Base-by-base conservation (phyloP, 2,113 vertebrate genomes). In the Pteronura brasiliensis region DNA sequence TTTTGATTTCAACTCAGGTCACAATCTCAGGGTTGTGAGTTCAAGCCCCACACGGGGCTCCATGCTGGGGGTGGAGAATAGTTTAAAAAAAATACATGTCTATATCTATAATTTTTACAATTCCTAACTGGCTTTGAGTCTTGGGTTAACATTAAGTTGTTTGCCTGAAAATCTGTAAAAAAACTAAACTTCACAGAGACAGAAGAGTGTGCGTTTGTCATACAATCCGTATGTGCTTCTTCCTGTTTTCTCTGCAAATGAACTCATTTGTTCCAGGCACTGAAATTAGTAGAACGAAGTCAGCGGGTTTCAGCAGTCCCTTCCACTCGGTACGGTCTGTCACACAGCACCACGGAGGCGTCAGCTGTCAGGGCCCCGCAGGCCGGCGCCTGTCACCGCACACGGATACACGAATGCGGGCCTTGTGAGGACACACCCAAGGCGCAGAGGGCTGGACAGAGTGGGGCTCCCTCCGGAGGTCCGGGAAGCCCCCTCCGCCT, bases 381-480 rank as follows among this genome's bases (percentile, higher is more conserved):
- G 71, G 71, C 72, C 39, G 7, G 39, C 23, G 3, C 42, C 39
- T 42, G 39, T 44, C 11, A 74, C 39, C 3, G 12, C 71, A 44
- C 39, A 7, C 39, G 15, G 3, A 13, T 1, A 23, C 69, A 25
- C 5, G 0, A 23, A 13, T 21, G 4, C 2, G 2, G 36, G 71
- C 39, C 72, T 44, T 7, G 72, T 49, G 44, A 34, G 44, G 29
- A 52, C 31, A 76, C 74, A 47, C 42, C 44, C 15, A 27, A 18
- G 44, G 47, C 4, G 31, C 29, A 12, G 44, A 15, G 14, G 49
- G 29, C 8, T 9, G 9, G 17, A 21, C 29, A 49, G 9, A 5
- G 10, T 34, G 44, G 44, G 47, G 29, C 3, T 34, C 47, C 6
- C 47, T 0, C 3, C 5, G 29, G 17, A 34, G 63, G 47, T 49